Conservation (phyloP, 2,888 invertebrate species). For the Leptinotarsa tumamoca region DNA sequence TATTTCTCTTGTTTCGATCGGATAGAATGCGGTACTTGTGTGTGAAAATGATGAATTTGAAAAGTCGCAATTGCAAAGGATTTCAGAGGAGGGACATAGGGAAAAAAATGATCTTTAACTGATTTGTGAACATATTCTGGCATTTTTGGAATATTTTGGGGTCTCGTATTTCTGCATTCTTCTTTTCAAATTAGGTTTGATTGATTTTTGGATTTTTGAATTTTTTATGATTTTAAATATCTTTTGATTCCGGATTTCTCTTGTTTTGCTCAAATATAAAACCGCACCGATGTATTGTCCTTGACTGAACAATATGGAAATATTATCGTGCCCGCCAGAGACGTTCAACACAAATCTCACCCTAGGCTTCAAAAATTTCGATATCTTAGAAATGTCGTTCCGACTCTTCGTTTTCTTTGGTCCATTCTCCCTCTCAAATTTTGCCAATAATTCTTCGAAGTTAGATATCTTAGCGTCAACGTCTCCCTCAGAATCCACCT, state of each 20-base stretch:
- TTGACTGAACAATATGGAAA: too few relatives aligned
- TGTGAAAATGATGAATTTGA: background rate
- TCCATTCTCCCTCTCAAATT: slow-evolving; percentile 41
- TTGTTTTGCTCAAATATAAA: slow-evolving; percentile 45
- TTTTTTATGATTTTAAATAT: too few relatives aligned
- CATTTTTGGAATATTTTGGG: too few relatives aligned
- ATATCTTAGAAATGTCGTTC: slow-evolving; percentile 46
- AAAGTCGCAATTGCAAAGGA: background rate
- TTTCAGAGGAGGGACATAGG: background rate
- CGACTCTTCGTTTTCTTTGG: slow-evolving; percentile 29
- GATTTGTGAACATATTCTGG: too few relatives aligned
- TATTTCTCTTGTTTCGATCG: slow-evolving; percentile 43
- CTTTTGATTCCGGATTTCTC: slow-evolving; percentile 32
- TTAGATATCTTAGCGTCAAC: slow-evolving; percentile 41
- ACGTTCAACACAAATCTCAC: slow-evolving; percentile 42
- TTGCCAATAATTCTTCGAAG: slow-evolving; percentile 44
- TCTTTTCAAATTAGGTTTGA: too few relatives aligned
- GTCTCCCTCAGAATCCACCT: slow-evolving; percentile 49
- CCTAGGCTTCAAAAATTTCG: slow-evolving; percentile 52
- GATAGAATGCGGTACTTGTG: slow-evolving; percentile 40
- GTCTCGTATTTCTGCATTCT: too few relatives aligned
- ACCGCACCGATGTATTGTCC: slow-evolving; percentile 18
- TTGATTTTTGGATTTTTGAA: too few relatives aligned
- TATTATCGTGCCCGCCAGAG: background rate
- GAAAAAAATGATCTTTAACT: too few relatives aligned